Base-by-base conservation (phyloP, 2,888 invertebrate species). In the Lampropteryx suffumata region DNA sequence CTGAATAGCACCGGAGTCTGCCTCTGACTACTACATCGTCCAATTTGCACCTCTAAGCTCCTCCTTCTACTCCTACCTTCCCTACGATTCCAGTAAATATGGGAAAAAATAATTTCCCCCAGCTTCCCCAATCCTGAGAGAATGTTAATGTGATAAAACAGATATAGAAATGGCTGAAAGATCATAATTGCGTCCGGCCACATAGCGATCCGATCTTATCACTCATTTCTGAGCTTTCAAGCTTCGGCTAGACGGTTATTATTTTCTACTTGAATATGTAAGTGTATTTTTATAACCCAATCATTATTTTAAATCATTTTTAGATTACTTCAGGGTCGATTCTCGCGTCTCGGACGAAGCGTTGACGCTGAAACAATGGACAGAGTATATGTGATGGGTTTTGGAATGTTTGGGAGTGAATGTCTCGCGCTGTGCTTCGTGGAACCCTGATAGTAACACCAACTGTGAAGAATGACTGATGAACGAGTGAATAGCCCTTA, bases 1-100 rank as follows among this genome's bases (percentile, higher is more conserved):
- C 92, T 98, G 95, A 95, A 92, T 92, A 91, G 92, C 92, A 84
- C 92, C 92, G 91, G 93, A 93, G 92, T 92, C 92, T 80, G 92
- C 92, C 92, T 93, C 94, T 92, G 92, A 93, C 79, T 92, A 92
- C 88, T 94, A 94, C 85, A 85, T 87, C 77, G 84, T 94, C 87
- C 92, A 92, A 71, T 92, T 92, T 72, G 92, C 92, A 77, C 94
- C 94, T 72, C 91, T 94, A 65, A 94, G 93, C 85, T 93, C 94
- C 79, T 92, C 92, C 75, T 94, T 94, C 86, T 94, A 94, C 81
- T 94, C 94, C 72, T 93, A 93, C 76, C 88, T 93, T 68, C 92
- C 92, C 61, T 90, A 91, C 61, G 92, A 93, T 67, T 88, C 90
- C 68, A 84, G 90, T 55, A 90, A 82, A 65, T 91, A 87, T 64